Conservation (phyloP, 1,140 invertebrate genomes). For the Berghia stephanieae region DNA sequence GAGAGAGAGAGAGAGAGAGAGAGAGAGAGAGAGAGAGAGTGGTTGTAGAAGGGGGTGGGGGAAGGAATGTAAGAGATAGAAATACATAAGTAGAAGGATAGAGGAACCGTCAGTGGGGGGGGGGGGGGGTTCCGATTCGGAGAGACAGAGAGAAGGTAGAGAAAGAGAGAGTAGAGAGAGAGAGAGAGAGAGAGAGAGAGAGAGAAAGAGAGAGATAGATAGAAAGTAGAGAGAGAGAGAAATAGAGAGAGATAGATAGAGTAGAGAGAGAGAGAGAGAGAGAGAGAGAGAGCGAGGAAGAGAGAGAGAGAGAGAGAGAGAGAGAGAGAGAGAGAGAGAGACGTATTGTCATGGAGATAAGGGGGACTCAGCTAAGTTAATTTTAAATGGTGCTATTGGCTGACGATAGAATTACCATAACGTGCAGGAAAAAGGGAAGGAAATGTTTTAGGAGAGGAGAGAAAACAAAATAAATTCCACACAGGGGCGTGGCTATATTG, state of each 20-base stretch:
- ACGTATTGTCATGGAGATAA: no score
- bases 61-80: background rate
- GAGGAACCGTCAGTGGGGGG: background rate
- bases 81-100: background rate
- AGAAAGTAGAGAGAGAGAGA: background rate
- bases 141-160: background rate
- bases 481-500: no score
- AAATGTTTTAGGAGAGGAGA: background rate
- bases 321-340: background rate
- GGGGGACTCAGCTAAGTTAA: background rate
- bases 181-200: background rate
- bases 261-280: background rate
- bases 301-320: background rate
- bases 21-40: background rate
- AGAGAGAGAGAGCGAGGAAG: slow-evolving; percentile 4
- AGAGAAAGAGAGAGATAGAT: background rate
- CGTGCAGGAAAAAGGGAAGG: background rate
- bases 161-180: background rate
- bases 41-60: background rate
- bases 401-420: background rate
- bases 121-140: background rate
- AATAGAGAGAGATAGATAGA: background rate
- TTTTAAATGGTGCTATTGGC: background rate
- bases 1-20: background rate
- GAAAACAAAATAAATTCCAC: background rate